Conservation (phyloP, 2,797 vertebrate genomes). For the Diplodus puntazzo region DNA sequence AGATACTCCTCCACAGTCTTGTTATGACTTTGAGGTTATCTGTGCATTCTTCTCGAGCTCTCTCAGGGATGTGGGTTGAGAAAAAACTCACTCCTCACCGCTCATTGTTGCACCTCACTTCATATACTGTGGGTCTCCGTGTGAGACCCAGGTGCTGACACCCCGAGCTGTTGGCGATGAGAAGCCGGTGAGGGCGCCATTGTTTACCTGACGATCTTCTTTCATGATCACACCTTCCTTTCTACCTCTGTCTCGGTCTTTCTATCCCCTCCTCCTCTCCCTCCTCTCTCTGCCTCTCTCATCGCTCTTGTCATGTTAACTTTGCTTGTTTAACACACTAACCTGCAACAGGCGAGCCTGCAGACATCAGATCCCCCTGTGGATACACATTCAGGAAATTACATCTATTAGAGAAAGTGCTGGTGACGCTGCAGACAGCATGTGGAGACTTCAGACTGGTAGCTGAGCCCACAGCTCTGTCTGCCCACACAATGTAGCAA, state of each 20-base stretch:
- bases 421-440: slow-evolving; percentile 54
- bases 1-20: slow-evolving; percentile 56
- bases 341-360: slow-evolving; percentile 37
- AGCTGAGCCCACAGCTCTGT: slow-evolving; percentile 21
- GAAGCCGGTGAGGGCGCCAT: slow-evolving; percentile 12
- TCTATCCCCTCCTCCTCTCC: neutral
- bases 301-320: slow-evolving; percentile 41
- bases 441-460: slow-evolving; percentile 27
- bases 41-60: slow-evolving; percentile 69
- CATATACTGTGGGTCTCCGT: slow-evolving; percentile 1
- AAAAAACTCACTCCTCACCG: slow-evolving; percentile 42
- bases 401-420: slow-evolving; percentile 76
- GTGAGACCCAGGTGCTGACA: slow-evolving; percentile 52
- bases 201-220: slow-evolving; percentile 44
- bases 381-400: slow-evolving; percentile 68
- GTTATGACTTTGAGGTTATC: slow-evolving; percentile 77
- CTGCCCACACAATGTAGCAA: slow-evolving; percentile 25
- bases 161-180: slow-evolving; percentile 31
- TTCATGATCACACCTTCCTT: slow-evolving; percentile 17
- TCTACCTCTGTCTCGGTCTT: neutral
- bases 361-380: slow-evolving; percentile 37
- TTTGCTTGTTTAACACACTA: slow-evolving; percentile 51
- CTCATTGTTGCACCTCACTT: slow-evolving; percentile 35
- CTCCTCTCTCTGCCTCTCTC: slow-evolving; percentile 15
- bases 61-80: slow-evolving; percentile 56